A percentile compares a stretch with the other conserved stretches of the same genome.
phyloP scores from a whole-genome alignment of 2,888 invertebrate species.

The Melanophora roralis region DNA sequence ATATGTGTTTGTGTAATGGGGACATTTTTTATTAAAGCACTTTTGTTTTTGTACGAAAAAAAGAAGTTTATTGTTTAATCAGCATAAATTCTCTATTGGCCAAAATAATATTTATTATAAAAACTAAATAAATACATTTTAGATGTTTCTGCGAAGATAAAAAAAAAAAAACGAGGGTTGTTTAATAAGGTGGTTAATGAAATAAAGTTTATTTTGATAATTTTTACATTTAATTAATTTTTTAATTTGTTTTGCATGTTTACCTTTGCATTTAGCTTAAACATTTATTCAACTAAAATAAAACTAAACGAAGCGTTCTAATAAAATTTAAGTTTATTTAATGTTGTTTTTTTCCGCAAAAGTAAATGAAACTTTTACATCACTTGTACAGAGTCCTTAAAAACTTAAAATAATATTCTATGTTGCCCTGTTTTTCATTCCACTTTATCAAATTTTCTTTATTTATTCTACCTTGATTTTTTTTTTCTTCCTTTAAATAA shows the following conservation, averaged over 20 bases:
- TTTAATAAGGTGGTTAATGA: too few relatives aligned
- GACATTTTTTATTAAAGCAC: neutral
- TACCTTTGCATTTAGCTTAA: too few relatives aligned
- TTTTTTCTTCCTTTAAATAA: conserved; percentile 10
- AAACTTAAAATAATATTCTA: too few relatives aligned
- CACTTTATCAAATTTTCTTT: neutral
- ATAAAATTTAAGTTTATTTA: too few relatives aligned
- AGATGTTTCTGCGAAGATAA: neutral
- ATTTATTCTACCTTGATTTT: neutral
- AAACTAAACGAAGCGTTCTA: too few relatives aligned
- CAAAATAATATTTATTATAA: neutral
- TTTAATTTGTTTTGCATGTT: too few relatives aligned
- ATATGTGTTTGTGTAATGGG: too few relatives aligned
- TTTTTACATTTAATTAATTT: too few relatives aligned
- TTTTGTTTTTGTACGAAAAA: neutral
- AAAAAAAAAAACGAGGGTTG: neutral
- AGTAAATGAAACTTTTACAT: neutral
- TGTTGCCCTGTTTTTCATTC: neutral
- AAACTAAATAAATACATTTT: neutral
- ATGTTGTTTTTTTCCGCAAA: too few relatives aligned
- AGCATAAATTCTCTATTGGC: conserved; percentile 13
- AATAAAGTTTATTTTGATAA: too few relatives aligned
- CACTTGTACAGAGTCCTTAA: too few relatives aligned
- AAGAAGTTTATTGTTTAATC: conserved; percentile 12
- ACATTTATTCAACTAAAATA: too few relatives aligned